Evolutionary conservation across 2,888 invertebrate species (phyloP), one percentile per base, ranked within the genome.

Genomic region (Hypercompe scribonia): DNA sequence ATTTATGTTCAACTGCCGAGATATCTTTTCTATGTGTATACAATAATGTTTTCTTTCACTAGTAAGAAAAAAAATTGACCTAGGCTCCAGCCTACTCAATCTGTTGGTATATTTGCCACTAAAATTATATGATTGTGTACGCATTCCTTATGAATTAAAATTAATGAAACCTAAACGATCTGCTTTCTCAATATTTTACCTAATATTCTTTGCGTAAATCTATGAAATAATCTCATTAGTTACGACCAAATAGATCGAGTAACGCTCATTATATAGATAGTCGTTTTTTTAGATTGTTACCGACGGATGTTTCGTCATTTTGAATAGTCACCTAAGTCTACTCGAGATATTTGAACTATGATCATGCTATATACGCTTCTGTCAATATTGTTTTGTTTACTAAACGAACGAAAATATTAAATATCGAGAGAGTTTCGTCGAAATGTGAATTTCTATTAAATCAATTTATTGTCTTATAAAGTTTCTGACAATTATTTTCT

Each of bases 231-330:
- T 84, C 76, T 83, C 86, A 84, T 82, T 82, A 66, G 80, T 65
- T 76, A 82, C 79, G 77, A 73, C 36, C 68, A 83, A 82, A 80
- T 80, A 78, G 81, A 76, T 75, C 78, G 75, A 68, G 46, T 71
- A 78, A 81, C 77, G 77, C 83, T 85, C 81, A 84, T 85, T 84
- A 85, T 31, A 82, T 80, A 78, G 80, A 31, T 61, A 61, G 31
- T 8, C 61, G 61, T 61, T 31, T 18, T 58, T 28, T 58, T 61
- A 61, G 78, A 74, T 75, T 74, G 75, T 87, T 84, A 81, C 84
- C 73, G 75, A 86, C 87, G 71, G 15, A 74, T 81, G 72, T 89
- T 86, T 83, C 85, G 79, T 81, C 81, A 87, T 80, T 80, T 81
- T 78, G 79, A 84, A 28, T 46, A 21, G 46, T 21, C 21, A 21